Percentiles rank a stretch among this genome's conserved stretches.
phyloP scores from a whole-genome alignment of 1,140 invertebrate species.

The Atta cephalotes region DNA sequence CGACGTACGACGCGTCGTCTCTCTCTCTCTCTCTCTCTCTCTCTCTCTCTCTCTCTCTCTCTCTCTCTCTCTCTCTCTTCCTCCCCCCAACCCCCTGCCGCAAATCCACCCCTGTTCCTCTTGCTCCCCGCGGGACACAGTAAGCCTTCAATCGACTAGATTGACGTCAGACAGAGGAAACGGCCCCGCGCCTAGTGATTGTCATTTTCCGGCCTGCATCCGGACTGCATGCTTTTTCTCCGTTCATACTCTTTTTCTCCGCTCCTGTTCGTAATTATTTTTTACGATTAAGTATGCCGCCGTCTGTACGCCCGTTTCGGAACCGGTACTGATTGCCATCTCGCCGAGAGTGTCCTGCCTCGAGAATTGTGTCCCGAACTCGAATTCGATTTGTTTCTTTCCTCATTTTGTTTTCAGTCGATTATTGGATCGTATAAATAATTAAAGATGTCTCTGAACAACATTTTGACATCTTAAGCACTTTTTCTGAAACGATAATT shows the following conservation, averaged over 20 bases:
- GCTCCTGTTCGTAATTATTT: slow-evolving; percentile 81
- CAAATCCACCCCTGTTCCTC: slow-evolving; percentile 40
- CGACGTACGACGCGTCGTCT: too few relatives aligned
- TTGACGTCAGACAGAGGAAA: slow-evolving; percentile 82
- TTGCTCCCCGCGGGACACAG: slow-evolving; percentile 42
- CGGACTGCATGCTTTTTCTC: slow-evolving; percentile 80
- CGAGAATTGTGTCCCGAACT: slow-evolving; percentile 33
- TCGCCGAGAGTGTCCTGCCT: slow-evolving; percentile 26
- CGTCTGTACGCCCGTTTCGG: slow-evolving; percentile 59
- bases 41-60: background rate
- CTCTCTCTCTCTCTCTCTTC: background rate
- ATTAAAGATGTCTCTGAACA: background rate
- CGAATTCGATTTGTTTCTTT: slow-evolving; percentile 28
- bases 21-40: too few relatives aligned
- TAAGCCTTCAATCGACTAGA: slow-evolving; percentile 54
- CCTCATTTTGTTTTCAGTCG: slow-evolving; percentile 16
- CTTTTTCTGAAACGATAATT: background rate
- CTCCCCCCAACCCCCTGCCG: background rate
- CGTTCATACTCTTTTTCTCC: slow-evolving; percentile 58
- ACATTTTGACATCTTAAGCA: background rate
- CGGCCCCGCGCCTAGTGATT: slow-evolving; percentile 81
- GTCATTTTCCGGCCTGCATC: slow-evolving; percentile 85
- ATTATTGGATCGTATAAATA: background rate
- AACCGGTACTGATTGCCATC: slow-evolving; percentile 55
- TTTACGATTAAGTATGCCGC: slow-evolving; percentile 81